Percentiles rank a stretch among this genome's conserved stretches.
Evolutionary conservation across 2,888 invertebrate species (phyloP).

Genomic region (Griposia aprilina): DNA sequence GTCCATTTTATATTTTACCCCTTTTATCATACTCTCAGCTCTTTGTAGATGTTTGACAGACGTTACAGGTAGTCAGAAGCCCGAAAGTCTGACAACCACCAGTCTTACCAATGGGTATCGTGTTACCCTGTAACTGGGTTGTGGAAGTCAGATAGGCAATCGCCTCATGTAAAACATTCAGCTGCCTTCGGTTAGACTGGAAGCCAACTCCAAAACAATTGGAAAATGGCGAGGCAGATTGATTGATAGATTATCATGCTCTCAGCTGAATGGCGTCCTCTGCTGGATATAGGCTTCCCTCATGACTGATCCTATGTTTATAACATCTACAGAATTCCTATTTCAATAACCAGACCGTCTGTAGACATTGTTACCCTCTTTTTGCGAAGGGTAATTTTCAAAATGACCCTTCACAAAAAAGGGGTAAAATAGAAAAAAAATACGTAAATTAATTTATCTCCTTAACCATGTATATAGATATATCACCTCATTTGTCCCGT

Average conservation of each 20-base stretch:
- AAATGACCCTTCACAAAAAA: background rate
- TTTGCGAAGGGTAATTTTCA: background rate
- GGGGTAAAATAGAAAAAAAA: background rate
- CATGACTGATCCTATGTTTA: background rate
- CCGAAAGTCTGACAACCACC: background rate
- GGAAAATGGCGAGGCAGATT: background rate
- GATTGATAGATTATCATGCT: background rate
- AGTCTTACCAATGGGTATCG: background rate
- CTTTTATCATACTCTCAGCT: background rate
- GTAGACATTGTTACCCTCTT: background rate
- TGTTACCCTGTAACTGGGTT: background rate
- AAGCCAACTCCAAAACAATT: background rate
- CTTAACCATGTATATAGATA: conserved; percentile 24
- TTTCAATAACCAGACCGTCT: background rate
- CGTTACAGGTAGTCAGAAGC: background rate
- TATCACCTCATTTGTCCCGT: conserved; percentile 56
- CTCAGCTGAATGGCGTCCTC: background rate
- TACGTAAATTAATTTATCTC: conserved; percentile 26
- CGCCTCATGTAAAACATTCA: too few species aligned
- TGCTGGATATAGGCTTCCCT: background rate
- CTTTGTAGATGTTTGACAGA: background rate
- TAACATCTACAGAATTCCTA: background rate
- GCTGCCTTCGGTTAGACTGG: background rate
- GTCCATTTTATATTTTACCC: background rate
- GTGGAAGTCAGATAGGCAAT: too few species aligned